Evolutionary conservation across 2,888 invertebrate species (phyloP).

Genomic region (Agapetus fuscipes): DNA sequence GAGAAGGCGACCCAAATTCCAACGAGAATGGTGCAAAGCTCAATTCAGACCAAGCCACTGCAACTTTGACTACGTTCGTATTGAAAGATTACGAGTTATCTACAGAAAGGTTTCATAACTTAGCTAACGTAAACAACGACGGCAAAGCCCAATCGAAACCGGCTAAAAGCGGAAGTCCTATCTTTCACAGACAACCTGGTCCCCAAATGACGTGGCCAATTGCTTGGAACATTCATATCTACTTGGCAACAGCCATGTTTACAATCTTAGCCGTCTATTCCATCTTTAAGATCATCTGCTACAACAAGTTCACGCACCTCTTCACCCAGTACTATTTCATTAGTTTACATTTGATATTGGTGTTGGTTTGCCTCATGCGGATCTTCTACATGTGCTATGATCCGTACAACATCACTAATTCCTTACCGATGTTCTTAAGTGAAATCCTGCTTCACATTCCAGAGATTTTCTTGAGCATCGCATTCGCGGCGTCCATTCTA

Average conservation of each 20-base stretch:
- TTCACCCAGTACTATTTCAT: constrained; percentile 83
- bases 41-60: constrained; percentile 13
- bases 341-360: constrained; percentile 72
- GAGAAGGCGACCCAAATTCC: constrained; percentile 5
- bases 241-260: constrained; percentile 76
- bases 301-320: constrained; percentile 78
- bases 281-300: constrained; percentile 75
- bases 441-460: constrained; percentile 77
- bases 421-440: constrained; percentile 67
- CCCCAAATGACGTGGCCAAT: constrained; percentile 62
- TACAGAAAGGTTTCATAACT: constrained; percentile 47
- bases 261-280: constrained; percentile 76
- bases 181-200: constrained; percentile 35
- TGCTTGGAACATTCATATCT: constrained; percentile 89
- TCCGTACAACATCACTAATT: constrained; percentile 80
- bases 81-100: constrained; percentile 43
- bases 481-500: constrained; percentile 78
- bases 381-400: constrained; percentile 86
- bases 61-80: constrained; percentile 39
- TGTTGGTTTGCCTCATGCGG: constrained; percentile 70
- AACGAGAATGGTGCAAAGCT: constrained; percentile 8
- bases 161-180: constrained; percentile 31
- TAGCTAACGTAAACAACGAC: constrained; percentile 49
- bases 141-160: constrained; percentile 40
- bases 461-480: constrained; percentile 79